Base-by-base conservation (phyloP, 1,140 invertebrate species). In the Zaprionus nigranus region DNA sequence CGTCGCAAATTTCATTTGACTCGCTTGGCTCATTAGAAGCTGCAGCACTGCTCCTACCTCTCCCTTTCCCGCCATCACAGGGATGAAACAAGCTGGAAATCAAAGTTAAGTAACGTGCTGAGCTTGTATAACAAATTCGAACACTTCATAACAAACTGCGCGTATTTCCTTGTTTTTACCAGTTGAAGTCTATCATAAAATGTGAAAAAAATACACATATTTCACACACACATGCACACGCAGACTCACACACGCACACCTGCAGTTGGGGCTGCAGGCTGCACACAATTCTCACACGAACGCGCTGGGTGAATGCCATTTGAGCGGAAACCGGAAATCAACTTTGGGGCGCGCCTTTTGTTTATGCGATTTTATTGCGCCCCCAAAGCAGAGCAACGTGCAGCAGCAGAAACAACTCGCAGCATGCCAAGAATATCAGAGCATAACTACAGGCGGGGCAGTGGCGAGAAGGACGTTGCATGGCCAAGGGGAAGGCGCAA, bases 291-390 rank as follows among this genome's bases (percentile, higher is more conserved):
- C 84, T 88, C 81, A 84, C 84, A 90, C 84, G 68, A 85, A 81
- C 64, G 72, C 28, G 64, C 75, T 69, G 60, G 40, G 53, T 30
- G 68, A 69, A 61, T 68, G 74, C 84, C 86, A 90, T 90, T 90
- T 90, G 79, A 85, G 85, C 85, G 85, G 85, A 90, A 90, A 85
- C 85, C 82, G 85, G 85, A 90, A 90, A 85, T 90, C 85, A 90
- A 90, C 85, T 90, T 90, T 82, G 75, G 85, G 85, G 73, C 81
- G 75, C 79, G 79, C 75, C 75, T 82, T 79, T 90, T 90, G 85
- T 90, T 90, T 90, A 81, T 81, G 75, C 73, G 73, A 80, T 88
- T 86, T 77, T 81, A 75, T 86, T 74, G 75, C 26, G 13, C 73
- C 60, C 60, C 22, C 60, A 49, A 70, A 43, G 51, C 59, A 28